Percentiles rank a stretch among this genome's conserved stretches.
Evolutionary conservation across 2,888 invertebrate species (phyloP).

Genomic region (Nymphalis c-album): DNA sequence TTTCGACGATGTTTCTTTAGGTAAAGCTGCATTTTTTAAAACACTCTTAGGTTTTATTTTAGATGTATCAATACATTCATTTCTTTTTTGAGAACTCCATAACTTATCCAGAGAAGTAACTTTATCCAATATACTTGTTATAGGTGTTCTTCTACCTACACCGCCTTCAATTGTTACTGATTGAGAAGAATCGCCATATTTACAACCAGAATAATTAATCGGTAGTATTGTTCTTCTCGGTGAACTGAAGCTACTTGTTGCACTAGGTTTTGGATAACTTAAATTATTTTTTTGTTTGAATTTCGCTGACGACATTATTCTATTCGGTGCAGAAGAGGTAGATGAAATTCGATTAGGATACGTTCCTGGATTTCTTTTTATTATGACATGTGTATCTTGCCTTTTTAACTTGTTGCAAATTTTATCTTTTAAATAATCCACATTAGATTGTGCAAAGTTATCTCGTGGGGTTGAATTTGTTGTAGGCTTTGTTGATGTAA

Average conservation of each 20-base stretch:
- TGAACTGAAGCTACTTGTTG: conserved; percentile 75
- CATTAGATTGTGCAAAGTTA: conserved; percentile 73
- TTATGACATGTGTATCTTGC: conserved; percentile 72
- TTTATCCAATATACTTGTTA: conserved; percentile 75
- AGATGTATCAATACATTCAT: conserved; percentile 66
- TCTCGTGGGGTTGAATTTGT: conserved; percentile 60
- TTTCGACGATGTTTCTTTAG: conserved; percentile 44
- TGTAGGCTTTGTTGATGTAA: conserved; percentile 77
- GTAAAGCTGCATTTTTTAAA: conserved; percentile 42
- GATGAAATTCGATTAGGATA: conserved; percentile 60
- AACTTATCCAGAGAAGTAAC: conserved; percentile 80
- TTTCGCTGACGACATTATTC: conserved; percentile 51
- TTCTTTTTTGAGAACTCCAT: conserved; percentile 76
- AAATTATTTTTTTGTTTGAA: conserved; percentile 45
- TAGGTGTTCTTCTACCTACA: conserved; percentile 74
- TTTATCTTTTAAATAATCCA: conserved; percentile 83
- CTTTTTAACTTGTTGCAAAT: conserved; percentile 81
- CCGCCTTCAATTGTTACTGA: conserved; percentile 74
- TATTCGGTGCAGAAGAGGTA: conserved; percentile 66
- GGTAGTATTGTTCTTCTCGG: conserved; percentile 71
- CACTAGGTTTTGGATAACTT: conserved; percentile 49
- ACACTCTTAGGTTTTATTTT: conserved; percentile 58
- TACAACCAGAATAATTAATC: conserved; percentile 64
- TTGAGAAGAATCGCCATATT: conserved; percentile 52
- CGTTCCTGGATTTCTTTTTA: conserved; percentile 46